These are phyloP conservation scores for Potamilus streckersoni DNA, from an alignment of 1,140 invertebrate genomes.

Conservation along the genomic window DNA sequence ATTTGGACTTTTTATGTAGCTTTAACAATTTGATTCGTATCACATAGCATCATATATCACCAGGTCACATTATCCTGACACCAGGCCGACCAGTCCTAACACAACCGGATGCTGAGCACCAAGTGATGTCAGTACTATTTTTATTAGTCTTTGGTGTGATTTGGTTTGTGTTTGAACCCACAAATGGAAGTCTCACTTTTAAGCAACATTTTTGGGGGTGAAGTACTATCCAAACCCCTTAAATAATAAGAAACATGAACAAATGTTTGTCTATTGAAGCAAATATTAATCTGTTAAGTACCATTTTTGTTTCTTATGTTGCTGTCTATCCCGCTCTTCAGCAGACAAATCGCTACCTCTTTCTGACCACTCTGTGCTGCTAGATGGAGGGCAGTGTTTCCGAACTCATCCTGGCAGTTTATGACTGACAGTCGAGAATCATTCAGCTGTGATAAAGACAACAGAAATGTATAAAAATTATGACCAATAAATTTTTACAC, in stretches of 20 bases:
- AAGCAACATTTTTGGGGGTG: conserved; percentile 18
- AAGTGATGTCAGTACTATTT: too few species aligned
- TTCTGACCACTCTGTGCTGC: conserved; percentile 77
- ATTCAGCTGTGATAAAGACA: too few species aligned
- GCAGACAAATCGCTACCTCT: conserved; percentile 75
- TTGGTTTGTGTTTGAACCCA: too few species aligned
- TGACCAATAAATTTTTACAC: too few species aligned
- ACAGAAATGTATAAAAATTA: too few species aligned
- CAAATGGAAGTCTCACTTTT: background rate
- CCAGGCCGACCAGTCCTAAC: too few species aligned
- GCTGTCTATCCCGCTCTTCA: conserved; percentile 74
- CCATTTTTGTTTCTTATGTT: conserved; percentile 68
- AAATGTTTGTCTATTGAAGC: background rate
- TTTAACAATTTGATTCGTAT: too few species aligned
- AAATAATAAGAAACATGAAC: background rate
- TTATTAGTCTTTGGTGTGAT: too few species aligned
- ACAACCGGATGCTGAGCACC: too few species aligned
- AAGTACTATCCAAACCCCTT: background rate
- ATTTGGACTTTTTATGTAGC: too few species aligned
- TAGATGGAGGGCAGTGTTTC: conserved; percentile 79
- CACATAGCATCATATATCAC: too few species aligned
- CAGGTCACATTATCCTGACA: too few species aligned
- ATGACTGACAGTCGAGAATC: conserved; percentile 37
- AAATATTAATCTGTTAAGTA: conserved; percentile 24
- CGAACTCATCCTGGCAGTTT: conserved; percentile 71